These are phyloP conservation scores for Habroteleia sp. DNA, from an alignment of 2,888 invertebrate species.

Conservation along the genomic window DNA sequence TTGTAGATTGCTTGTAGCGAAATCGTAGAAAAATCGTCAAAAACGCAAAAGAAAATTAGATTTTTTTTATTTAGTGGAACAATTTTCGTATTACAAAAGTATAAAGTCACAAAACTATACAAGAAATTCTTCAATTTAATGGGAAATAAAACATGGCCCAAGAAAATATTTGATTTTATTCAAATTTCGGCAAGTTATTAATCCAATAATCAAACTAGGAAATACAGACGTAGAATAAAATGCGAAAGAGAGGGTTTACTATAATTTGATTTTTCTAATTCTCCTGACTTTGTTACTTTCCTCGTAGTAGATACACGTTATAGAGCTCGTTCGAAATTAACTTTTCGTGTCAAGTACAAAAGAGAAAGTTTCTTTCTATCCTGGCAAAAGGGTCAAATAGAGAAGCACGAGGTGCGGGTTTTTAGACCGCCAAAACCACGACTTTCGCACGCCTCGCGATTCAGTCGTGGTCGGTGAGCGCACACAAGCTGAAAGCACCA, in stretches of 20 bases:
- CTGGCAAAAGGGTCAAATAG: constrained; percentile 63
- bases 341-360: constrained; percentile 64
- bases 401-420: constrained; percentile 55
- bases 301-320: constrained; percentile 55
- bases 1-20: no score
- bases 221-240: constrained; percentile 36
- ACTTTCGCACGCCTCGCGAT: constrained; percentile 62
- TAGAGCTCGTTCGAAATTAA: constrained; percentile 64
- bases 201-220: constrained; percentile 23
- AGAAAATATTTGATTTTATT: no score
- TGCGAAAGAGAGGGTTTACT: constrained; percentile 50
- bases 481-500: constrained; percentile 49
- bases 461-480: constrained; percentile 49
- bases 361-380: constrained; percentile 64
- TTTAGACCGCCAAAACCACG: constrained; percentile 62
- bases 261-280: constrained; percentile 62
- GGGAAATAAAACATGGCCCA: no score
- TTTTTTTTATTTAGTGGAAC: background rate
- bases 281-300: constrained; percentile 57
- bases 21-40: constrained; percentile 20
- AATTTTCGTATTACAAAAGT: constrained; percentile 22
- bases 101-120: no score
- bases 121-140: no score
- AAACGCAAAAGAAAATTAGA: constrained; percentile 4
- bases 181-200: constrained; percentile 38